These are phyloP conservation scores for Hydropsyche betteni DNA, from an alignment of 2,888 invertebrate species.

Conservation along the genomic window DNA sequence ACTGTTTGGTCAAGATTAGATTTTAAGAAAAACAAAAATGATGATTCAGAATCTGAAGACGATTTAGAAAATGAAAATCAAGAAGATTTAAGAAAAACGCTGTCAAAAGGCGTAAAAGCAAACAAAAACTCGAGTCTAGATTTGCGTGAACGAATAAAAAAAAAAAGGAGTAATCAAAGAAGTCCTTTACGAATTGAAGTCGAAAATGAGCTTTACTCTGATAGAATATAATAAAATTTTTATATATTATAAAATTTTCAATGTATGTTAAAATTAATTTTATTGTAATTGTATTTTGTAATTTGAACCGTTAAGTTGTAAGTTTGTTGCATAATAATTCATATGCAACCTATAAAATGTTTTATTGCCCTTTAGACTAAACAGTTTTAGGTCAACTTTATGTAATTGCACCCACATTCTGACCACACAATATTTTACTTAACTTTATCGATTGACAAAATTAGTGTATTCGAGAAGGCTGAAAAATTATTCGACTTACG, in stretches of 20 bases:
- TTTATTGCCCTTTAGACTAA: no score
- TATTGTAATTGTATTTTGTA: constrained; percentile 3
- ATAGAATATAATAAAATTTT: constrained; percentile 14
- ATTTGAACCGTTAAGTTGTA: background rate
- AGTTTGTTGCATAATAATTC: no score
- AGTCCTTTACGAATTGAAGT: constrained; percentile 60
- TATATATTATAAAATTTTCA: background rate
- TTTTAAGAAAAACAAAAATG: constrained; percentile 53
- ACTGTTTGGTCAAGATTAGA: constrained; percentile 70
- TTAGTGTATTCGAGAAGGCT: no score
- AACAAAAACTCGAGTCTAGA: constrained; percentile 57
- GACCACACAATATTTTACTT: no score
- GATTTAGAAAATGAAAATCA: constrained; percentile 53
- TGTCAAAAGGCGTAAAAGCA: constrained; percentile 60
- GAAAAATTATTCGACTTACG: no score
- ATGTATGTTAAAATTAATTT: background rate
- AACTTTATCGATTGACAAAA: no score
- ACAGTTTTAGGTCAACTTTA: no score
- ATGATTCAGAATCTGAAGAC: constrained; percentile 45
- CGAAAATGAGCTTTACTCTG: constrained; percentile 57
- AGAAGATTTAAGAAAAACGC: constrained; percentile 56
- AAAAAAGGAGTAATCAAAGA: constrained; percentile 55
- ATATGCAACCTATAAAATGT: no score
- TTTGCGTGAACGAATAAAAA: constrained; percentile 59
- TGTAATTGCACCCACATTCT: no score